Base-by-base conservation (phyloP, 2,113 vertebrate genomes). In the Vombatus ursinus region DNA sequence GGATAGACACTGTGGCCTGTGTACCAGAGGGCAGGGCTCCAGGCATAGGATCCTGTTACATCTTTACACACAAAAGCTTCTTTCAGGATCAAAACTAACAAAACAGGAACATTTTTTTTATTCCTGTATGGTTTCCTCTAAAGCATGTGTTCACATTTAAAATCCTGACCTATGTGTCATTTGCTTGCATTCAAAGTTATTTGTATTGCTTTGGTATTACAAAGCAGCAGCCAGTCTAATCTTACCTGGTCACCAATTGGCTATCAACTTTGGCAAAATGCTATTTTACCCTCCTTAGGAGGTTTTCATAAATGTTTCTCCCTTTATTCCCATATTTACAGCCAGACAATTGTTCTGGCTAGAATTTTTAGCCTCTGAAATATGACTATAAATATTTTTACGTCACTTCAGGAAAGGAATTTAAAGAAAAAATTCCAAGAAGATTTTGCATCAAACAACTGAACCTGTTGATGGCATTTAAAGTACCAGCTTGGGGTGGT, bases 61-160 rank as follows among this genome's bases (percentile, higher is more conserved):
- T 96, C 97, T 98, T 98, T 93, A 95, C 97, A 98, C 97, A 99
- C 99, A 99, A 99, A 99, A 98, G 98, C 98, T 97, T 98, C 99
- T 99, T 98, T 99, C 98, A 99, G 98, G 97, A 97, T 97, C 97
- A 98, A 98, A 98, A 98, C 98, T 97, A 98, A 98, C 98, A 98
- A 98, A 99, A 98, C 97, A 98, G 98, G 98, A 98, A 98, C 95
- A 95, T 98, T 98, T 98, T 98, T 98, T 98, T 98, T 97, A 98
- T 97, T 98, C 96, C 96, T 97, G 92, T 97, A 96, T 91, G 95
- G 97, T 97, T 98, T 98, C 95, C 98, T 98, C 93, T 92, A 89
- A 96, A 97, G 98, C 98, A 98, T 98, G 97, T 98, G 98, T 97
- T 98, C 98, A 97, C 95, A 97, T 98, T 98, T 98, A 98, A 98